phyloP scores from a whole-genome alignment of 2,888 invertebrate genomes.

The Parascotia fuliginaria region DNA sequence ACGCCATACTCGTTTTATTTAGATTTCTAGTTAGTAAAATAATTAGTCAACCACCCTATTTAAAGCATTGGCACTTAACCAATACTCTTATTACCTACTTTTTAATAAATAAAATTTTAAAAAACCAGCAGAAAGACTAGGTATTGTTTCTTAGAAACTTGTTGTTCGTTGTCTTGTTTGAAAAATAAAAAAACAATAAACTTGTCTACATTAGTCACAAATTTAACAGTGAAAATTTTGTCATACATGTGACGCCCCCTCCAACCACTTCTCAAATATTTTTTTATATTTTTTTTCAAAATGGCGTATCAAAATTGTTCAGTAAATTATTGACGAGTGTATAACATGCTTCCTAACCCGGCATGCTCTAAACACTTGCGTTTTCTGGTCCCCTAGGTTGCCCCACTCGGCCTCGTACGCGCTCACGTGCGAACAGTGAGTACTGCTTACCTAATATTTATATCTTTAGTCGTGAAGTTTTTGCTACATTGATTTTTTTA shows the following conservation, averaged over 20 bases:
- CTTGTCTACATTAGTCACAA: too few relatives aligned
- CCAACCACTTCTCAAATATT: not conserved
- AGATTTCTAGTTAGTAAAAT: not conserved
- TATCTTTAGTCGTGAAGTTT: conserved; percentile 49
- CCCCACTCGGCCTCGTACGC: conserved; percentile 87
- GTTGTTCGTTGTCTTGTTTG: too few relatives aligned
- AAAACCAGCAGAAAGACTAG: too few relatives aligned
- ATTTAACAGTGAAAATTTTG: not conserved
- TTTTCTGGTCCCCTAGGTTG: conserved; percentile 85
- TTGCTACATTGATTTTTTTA: conserved; percentile 41
- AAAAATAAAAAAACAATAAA: too few relatives aligned
- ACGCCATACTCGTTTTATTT: conserved; percentile 20
- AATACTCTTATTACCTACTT: too few relatives aligned
- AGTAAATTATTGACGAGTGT: conserved; percentile 46
- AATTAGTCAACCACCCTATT: too few relatives aligned
- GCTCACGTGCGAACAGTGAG: conserved; percentile 89
- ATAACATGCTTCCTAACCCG: conserved; percentile 78
- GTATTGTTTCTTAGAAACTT: too few relatives aligned
- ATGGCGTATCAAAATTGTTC: conserved; percentile 4
- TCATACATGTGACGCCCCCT: not conserved
- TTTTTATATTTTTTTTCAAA: not conserved
- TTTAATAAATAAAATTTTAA: too few relatives aligned
- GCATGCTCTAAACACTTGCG: conserved; percentile 83
- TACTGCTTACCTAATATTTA: conserved; percentile 72
- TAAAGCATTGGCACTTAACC: too few relatives aligned